Evolutionary conservation across 2,888 invertebrate species (phyloP), one percentile per base, ranked within the genome.

Genomic region (Drosophila infuscata): DNA sequence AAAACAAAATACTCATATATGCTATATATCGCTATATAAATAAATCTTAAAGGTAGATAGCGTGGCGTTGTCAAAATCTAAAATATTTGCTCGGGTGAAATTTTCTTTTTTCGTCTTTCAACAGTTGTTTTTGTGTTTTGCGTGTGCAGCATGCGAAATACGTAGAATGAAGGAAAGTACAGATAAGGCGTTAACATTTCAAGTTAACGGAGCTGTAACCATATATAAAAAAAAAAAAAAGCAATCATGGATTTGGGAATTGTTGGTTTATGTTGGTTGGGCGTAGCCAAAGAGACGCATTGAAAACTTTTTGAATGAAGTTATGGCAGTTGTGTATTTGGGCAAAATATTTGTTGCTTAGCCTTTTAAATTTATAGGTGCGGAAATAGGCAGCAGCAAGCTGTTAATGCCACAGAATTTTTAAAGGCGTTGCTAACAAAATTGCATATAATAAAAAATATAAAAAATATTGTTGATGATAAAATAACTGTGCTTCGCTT

Each of bases 91-190:
- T 74, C 75, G 57, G 85, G 85, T 82, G 85, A 86, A 86, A 86
- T 88, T 86, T 89, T 74, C 58, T 71, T 61, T 6, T 8, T 62
- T 49, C 57, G n/a, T 43, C 25, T 59, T 49, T 36, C 11, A 36
- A 17, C 36, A 69, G 57, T 60, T 67, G 51, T 36, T 68, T 25
- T 49, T 53, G 67, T 70, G 62, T 82, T 79, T 73, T 79, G 76
- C 86, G 88, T 86, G 88, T 69, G 29, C 70, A 71, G 90, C 90
- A 85, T 89, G 82, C 85, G 72, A 87, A 89, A 83, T 87, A 41
- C 58, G 84, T 70, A 82, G 85, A 88, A 88, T 84, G 75, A 73
- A 77, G 57, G 60, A 69, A 76, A 89, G 73, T 64, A 58, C 60
- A 65, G 64, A 77, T 65, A 81, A 83, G 73, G 81, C 83, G 84